Evolutionary conservation across 2,888 invertebrate species (phyloP), one percentile per base, ranked within the genome.

Genomic region (Coenonympha glycerion): DNA sequence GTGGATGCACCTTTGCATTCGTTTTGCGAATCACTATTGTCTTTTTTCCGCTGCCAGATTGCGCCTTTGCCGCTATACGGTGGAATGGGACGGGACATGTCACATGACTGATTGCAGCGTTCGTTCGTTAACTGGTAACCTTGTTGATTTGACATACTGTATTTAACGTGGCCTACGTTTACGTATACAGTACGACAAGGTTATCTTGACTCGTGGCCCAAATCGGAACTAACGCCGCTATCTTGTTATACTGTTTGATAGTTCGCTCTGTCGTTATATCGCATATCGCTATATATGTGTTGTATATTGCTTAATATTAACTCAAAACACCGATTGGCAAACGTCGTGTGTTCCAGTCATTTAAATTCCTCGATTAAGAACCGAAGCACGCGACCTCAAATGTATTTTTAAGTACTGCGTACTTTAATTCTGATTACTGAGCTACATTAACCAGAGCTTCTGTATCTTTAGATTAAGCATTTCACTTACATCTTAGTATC

Each of bases 121-220:
- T 55, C 49, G 55, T 55, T 55, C 49, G 55, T 52, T 49, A 49
- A 45, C 39, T 49, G 39, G 52, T 52, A 52, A 52, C 49, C 47
- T 40, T 44, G 52, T 52, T 55, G 53, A 47, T 52, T 30, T 6
- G 30, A 19, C 41, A 2, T 30, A 28, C 24, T 41, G n/a, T 18
- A 11, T 26, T 37, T 4, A 37, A n/a, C n/a, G n/a, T n/a, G n/a
- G n/a, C n/a, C n/a, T n/a, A n/a, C n/a, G n/a, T n/a, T n/a, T n/a
- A n/a, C n/a, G n/a, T n/a, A n/a, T n/a, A n/a, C n/a, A n/a, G n/a
- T n/a, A n/a, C n/a, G n/a, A n/a, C n/a, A n/a, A n/a, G n/a, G n/a
- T n/a, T n/a, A n/a, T n/a, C n/a, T n/a, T n/a, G n/a, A n/a, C n/a
- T n/a, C n/a, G n/a, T n/a, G n/a, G n/a, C n/a, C n/a, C n/a, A n/a